A percentile compares a stretch with the other conserved stretches of the same genome.
Evolutionary conservation across 2,888 invertebrate genomes (phyloP).

Genomic region (Agriopis leucophaearia): DNA sequence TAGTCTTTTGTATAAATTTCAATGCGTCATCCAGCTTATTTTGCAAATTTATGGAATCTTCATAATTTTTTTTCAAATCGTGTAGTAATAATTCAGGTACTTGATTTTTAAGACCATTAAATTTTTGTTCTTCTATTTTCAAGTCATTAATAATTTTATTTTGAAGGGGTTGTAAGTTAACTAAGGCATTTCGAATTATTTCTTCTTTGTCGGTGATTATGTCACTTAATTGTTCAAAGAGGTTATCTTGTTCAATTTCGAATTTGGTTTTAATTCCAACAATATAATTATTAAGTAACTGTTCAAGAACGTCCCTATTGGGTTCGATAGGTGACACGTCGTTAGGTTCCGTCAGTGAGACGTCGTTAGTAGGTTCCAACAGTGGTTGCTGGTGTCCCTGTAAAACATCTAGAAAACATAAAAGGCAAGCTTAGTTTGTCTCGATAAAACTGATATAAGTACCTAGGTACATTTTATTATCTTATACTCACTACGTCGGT

Average conservation of each 20-base stretch:
- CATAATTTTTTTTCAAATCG: constrained; percentile 22
- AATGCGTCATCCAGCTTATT: constrained; percentile 3
- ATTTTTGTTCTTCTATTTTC: constrained; percentile 41
- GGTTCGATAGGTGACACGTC: background rate
- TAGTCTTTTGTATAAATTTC: constrained; percentile 1
- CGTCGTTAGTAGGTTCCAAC: background rate
- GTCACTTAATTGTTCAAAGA: constrained; percentile 49
- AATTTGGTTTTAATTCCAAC: constrained; percentile 39
- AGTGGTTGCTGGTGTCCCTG: background rate
- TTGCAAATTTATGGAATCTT: background rate
- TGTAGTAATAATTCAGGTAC: constrained; percentile 37
- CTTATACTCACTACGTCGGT: constrained; percentile 13
- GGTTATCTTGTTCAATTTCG: constrained; percentile 26
- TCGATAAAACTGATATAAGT: background rate
- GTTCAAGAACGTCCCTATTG: constrained; percentile 43
- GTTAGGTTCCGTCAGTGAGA: background rate
- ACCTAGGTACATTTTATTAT: background rate
- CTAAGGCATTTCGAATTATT: constrained; percentile 37
- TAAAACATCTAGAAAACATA: background rate
- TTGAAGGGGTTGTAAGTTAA: constrained; percentile 47
- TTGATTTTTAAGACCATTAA: constrained; percentile 41
- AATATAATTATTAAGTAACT: constrained; percentile 46
- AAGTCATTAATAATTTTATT: constrained; percentile 42
- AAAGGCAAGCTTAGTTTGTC: background rate
- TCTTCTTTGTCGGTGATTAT: constrained; percentile 42